Conservation (phyloP, 2,113 vertebrate species). For the Tor tambroides region DNA sequence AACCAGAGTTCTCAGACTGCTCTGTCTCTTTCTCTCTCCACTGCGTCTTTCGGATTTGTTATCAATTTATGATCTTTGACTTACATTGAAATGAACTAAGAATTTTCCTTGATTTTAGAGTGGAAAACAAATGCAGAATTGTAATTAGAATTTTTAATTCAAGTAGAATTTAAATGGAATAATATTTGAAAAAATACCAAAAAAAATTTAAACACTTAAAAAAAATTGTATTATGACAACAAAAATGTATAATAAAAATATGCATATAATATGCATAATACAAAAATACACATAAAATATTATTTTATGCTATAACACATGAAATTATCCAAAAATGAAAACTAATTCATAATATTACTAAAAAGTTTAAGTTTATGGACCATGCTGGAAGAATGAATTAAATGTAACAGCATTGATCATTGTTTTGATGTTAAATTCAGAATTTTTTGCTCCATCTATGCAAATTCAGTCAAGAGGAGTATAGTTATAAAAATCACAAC, state of each 20-base stretch:
- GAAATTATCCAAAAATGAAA: neutral
- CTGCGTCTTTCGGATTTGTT: neutral
- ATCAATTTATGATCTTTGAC: neutral
- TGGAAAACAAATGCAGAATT: neutral
- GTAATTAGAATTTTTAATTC: neutral
- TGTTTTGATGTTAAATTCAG: neutral
- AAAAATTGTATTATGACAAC: neutral
- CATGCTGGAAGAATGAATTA: neutral
- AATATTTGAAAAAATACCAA: neutral
- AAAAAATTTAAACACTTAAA: neutral
- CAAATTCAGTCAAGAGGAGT: neutral
- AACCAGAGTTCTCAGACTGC: neutral
- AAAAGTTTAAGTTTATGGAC: neutral
- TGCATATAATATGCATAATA: neutral
- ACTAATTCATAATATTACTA: neutral
- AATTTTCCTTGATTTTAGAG: neutral
- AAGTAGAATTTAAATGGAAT: neutral
- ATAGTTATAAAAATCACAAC: neutral
- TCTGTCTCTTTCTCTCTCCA: neutral
- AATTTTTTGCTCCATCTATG: neutral
- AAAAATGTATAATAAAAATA: neutral
- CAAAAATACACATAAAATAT: neutral
- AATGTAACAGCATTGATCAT: neutral
- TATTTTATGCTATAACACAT: neutral
- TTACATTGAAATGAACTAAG: neutral